A percentile compares a stretch with the other conserved stretches of the same genome.
These are phyloP conservation scores for Hydrotaea diabolus DNA, from an alignment of 2,888 invertebrate genomes.

Conservation along the genomic window DNA sequence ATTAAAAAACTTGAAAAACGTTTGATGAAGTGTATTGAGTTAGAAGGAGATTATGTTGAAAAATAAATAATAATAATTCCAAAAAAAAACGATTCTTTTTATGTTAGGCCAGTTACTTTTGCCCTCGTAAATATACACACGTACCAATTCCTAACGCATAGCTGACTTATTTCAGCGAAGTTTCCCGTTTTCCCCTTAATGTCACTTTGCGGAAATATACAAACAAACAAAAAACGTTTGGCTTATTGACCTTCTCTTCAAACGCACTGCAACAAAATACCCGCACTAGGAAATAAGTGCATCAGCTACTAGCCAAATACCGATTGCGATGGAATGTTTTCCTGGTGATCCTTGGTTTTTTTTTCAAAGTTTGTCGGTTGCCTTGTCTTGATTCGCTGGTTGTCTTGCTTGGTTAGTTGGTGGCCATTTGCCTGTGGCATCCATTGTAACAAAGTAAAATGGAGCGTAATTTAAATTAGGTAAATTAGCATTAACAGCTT, in stretches of 20 bases:
- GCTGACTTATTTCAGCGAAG: too few relatives aligned
- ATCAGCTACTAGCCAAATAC: neutral
- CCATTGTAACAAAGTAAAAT: slow-evolving; percentile 21
- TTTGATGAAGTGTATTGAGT: too few relatives aligned
- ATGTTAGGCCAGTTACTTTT: too few relatives aligned
- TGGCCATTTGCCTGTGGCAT: slow-evolving; percentile 14
- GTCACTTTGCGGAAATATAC: neutral
- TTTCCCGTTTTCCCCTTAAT: too few relatives aligned
- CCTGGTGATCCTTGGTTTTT: neutral
- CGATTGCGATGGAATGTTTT: neutral
- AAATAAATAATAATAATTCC: too few relatives aligned
- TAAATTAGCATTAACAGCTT: slow-evolving; percentile 43
- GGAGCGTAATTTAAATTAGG: slow-evolving; percentile 39
- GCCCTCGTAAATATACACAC: too few relatives aligned
- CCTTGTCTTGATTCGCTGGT: neutral
- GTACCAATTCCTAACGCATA: too few relatives aligned
- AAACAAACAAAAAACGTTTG: neutral
- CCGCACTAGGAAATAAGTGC: neutral
- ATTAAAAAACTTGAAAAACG: too few relatives aligned
- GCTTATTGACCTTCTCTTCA: neutral
- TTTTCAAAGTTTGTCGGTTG: slow-evolving; percentile 5
- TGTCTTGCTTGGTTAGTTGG: neutral
- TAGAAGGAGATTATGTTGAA: too few relatives aligned
- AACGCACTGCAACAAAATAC: neutral
- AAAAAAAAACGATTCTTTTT: too few relatives aligned